Evolutionary conservation across 2,797 vertebrate genomes (phyloP).

Genomic region (Babyrousa celebensis): DNA sequence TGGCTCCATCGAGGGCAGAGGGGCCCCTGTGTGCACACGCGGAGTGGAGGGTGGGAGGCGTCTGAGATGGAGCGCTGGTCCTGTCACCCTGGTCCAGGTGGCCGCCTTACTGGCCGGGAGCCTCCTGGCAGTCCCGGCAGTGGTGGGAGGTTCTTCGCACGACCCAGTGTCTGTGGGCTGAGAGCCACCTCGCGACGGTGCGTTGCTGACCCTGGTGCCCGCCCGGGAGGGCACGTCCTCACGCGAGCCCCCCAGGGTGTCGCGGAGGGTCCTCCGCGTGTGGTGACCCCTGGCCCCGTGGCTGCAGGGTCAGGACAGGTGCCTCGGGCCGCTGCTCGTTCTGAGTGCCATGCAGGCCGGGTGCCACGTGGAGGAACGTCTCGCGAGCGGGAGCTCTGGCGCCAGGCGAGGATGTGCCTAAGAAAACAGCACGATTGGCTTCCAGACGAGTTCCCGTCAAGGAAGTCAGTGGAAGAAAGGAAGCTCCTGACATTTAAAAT

Average conservation of each 20-base stretch:
- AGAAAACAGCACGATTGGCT: not conserved
- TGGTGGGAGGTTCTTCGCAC: not conserved
- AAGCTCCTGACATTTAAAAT: not conserved
- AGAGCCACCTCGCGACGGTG: not conserved
- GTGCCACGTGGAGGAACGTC: accelerated
- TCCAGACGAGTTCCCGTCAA: accelerated
- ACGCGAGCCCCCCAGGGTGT: not conserved
- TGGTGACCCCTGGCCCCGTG: not conserved
- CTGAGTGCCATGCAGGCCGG: not conserved
- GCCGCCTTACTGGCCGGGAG: not conserved
- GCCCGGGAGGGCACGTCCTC: not conserved
- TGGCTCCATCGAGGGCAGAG: accelerated
- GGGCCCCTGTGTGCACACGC: not conserved
- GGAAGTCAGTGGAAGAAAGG: not conserved
- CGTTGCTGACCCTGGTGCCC: not conserved
- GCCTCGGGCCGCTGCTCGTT: not conserved
- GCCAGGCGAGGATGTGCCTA: too few relatives aligned
- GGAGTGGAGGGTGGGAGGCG: not conserved
- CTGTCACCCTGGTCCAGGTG: accelerated
- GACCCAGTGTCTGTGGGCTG: accelerated
- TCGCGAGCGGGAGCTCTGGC: not conserved
- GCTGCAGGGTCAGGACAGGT: accelerated
- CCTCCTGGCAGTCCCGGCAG: not conserved
- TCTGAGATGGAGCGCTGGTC: not conserved
- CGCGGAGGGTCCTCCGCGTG: not conserved